Evolutionary conservation across 2,888 invertebrate species (phyloP).

Genomic region (Celastrina argiolus): DNA sequence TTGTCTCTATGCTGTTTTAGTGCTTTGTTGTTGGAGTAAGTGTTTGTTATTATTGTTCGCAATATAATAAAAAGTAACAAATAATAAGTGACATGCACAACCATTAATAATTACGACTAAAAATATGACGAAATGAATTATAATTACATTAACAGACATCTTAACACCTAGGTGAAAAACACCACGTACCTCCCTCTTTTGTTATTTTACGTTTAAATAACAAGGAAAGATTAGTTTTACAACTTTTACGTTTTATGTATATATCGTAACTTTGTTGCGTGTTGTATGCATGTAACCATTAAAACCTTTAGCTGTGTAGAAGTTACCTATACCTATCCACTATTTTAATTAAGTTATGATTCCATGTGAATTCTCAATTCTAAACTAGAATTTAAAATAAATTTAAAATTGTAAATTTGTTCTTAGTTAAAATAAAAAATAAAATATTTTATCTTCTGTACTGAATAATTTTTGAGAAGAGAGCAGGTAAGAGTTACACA

Average conservation of each 20-base stretch:
- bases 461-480: neutral
- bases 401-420: no score
- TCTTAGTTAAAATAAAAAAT: no score
- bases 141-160: neutral
- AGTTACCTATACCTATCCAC: neutral
- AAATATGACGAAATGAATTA: neutral
- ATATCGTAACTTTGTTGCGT: conserved; percentile 7
- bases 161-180: neutral
- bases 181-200: neutral
- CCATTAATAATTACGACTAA: neutral
- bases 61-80: neutral
- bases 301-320: no score
- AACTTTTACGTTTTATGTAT: neutral
- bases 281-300: neutral
- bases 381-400: no score
- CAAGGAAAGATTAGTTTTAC: neutral
- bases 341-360: neutral
- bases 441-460: no score
- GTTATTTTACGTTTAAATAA: neutral
- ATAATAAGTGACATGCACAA: neutral
- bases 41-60: conserved; percentile 35
- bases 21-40: conserved; percentile 66
- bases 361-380: neutral
- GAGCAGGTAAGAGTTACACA: no score
- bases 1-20: conserved; percentile 55